Evolutionary conservation across 1,140 invertebrate species (phyloP).

Genomic region (Ceratina calcarata): DNA sequence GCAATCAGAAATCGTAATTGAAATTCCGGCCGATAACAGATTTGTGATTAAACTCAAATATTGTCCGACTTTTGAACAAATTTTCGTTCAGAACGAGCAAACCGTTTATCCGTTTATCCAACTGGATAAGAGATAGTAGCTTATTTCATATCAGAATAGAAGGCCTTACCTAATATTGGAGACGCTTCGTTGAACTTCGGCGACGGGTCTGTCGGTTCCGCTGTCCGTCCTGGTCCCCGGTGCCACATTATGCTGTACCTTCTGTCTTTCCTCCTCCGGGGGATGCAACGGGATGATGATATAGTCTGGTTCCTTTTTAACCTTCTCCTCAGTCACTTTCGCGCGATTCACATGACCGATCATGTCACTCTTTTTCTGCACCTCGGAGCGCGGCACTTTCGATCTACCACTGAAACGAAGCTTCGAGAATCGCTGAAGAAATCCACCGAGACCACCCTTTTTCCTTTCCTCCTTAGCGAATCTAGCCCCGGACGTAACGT

Average conservation of each 20-base stretch:
- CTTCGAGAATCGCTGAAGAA: slow-evolving; percentile 81
- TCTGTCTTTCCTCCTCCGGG: slow-evolving; percentile 68
- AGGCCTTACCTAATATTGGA: slow-evolving; percentile 73
- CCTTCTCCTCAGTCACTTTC: slow-evolving; percentile 48
- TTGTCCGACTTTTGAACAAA: no score
- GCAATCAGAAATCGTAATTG: no score
- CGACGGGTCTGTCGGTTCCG: slow-evolving; percentile 37
- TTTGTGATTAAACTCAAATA: no score
- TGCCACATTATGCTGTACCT: slow-evolving; percentile 41
- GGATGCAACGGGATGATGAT: slow-evolving; percentile 80
- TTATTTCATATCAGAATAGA: no score
- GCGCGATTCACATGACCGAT: slow-evolving; percentile 35
- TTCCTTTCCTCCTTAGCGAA: slow-evolving; percentile 67
- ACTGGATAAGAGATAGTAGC: no score
- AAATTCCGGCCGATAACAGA: no score
- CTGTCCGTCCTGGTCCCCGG: slow-evolving; percentile 39
- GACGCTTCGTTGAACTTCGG: slow-evolving; percentile 65
- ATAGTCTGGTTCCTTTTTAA: slow-evolving; percentile 75
- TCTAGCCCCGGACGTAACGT: slow-evolving; percentile 4
- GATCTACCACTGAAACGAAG: slow-evolving; percentile 79
- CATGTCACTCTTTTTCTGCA: slow-evolving; percentile 65
- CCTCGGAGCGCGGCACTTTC: slow-evolving; percentile 76
- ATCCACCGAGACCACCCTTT: slow-evolving; percentile 78
- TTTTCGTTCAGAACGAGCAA: no score
- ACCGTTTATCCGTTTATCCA: no score